These are phyloP conservation scores for Drosophila lacicola DNA, from an alignment of 2,888 invertebrate genomes.

Conservation along the genomic window DNA sequence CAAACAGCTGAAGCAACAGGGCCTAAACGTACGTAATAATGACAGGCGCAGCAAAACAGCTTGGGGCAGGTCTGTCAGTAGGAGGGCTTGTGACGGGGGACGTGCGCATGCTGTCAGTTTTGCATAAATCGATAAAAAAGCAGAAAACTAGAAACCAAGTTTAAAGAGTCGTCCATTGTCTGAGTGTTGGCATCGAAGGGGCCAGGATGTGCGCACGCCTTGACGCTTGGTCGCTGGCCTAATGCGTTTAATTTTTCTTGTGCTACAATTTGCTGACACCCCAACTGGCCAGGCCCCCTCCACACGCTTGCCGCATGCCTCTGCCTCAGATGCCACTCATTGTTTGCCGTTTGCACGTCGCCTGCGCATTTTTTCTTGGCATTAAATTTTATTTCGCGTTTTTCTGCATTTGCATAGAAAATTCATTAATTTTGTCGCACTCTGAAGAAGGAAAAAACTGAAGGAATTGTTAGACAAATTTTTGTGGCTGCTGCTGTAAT, in stretches of 20 bases:
- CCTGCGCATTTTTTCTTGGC: conserved; percentile 70
- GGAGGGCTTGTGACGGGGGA: background rate
- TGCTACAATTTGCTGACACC: conserved; percentile 73
- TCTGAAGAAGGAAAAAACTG: conserved; percentile 4
- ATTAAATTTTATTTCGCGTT: conserved; percentile 80
- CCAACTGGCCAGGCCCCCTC: conserved; percentile 10
- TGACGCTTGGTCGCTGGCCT: conserved; percentile 55
- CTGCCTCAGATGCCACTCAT: background rate
- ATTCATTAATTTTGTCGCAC: conserved; percentile 77
- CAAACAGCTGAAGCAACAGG: conserved; percentile 61
- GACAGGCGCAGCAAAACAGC: conserved; percentile 38
- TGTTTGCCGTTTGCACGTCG: conserved; percentile 60
- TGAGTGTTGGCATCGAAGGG: background rate
- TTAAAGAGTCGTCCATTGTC: conserved; percentile 55
- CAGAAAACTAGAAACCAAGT: conserved; percentile 41
- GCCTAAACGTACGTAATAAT: conserved; percentile 70
- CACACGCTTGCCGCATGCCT: background rate
- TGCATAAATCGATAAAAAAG: conserved; percentile 71
- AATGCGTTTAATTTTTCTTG: conserved; percentile 79
- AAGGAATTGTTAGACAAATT: conserved; percentile 69
- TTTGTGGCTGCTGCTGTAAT: conserved; percentile 69
- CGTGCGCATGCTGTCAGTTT: conserved; percentile 51
- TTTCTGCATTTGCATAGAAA: conserved; percentile 76
- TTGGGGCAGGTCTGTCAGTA: conserved; percentile 7
- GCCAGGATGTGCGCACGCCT: conserved; percentile 29